These are phyloP conservation scores for Dermatemys mawii DNA, from an alignment of 2,113 vertebrate genomes.

Conservation along the genomic window DNA sequence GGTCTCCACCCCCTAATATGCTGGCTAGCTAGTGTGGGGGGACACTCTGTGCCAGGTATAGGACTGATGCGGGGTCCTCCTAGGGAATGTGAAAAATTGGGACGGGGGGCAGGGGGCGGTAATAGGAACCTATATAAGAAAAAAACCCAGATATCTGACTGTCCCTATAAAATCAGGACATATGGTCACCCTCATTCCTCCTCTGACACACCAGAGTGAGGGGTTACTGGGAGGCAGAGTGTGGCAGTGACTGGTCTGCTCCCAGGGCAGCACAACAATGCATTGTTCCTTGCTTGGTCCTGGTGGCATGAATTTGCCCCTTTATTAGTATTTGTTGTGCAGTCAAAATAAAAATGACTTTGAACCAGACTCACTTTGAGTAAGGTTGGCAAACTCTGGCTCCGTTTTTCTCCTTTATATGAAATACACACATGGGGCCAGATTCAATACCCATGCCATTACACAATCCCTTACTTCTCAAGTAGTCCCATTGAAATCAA, in stretches of 20 bases:
- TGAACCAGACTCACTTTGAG: background rate
- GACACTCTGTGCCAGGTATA: accelerated
- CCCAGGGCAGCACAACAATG: accelerated
- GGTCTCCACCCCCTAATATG: background rate
- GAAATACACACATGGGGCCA: background rate
- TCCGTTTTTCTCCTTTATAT: background rate
- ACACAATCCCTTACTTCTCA: background rate
- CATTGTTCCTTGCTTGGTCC: slow-evolving; percentile 5
- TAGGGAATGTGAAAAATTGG: no score
- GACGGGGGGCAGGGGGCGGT: no score
- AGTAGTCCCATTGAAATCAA: background rate
- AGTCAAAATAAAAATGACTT: slow-evolving; percentile 42
- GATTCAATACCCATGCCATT: background rate
- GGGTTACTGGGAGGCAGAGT: background rate
- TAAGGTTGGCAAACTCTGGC: background rate
- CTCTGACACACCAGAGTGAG: background rate
- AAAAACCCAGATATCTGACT: no score
- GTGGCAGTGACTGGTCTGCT: accelerated
- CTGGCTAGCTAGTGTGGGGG: accelerated
- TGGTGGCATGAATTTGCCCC: slow-evolving; percentile 30
- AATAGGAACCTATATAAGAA: no score
- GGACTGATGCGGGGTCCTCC: background rate
- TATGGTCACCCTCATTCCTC: no score
- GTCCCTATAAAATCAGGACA: no score
- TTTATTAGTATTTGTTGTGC: background rate